Evolutionary conservation across 1,140 invertebrate genomes (phyloP).

Genomic region (Habropoda laboriosa): DNA sequence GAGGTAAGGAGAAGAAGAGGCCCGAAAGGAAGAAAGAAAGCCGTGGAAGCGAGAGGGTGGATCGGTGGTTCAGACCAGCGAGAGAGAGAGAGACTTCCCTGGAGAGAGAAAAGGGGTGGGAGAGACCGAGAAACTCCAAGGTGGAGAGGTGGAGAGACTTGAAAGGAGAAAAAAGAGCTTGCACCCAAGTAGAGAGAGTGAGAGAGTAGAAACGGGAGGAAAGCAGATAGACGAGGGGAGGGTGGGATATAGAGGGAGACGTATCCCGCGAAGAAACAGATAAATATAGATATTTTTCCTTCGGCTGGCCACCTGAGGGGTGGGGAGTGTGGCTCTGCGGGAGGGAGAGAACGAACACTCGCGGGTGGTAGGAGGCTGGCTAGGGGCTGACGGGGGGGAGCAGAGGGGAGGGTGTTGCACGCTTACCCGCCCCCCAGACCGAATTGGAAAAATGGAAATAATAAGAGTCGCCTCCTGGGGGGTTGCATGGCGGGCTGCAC

Average conservation of each 20-base stretch:
- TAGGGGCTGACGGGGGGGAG: conserved; percentile 29
- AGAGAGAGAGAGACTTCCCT: conserved; percentile 44
- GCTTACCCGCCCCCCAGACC: conserved; percentile 67
- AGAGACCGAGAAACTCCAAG: conserved; percentile 10
- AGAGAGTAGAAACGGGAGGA: no score
- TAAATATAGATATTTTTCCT: conserved; percentile 78
- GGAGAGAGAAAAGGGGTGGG: conserved; percentile 30
- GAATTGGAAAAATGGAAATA: conserved; percentile 81
- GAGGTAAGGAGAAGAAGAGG: conserved; percentile 51
- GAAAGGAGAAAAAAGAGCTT: conserved; percentile 7
- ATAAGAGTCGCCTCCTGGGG: conserved; percentile 74
- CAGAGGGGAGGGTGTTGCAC: conserved; percentile 60
- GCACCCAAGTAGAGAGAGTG: background rate
- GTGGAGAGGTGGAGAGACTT: conserved; percentile 6
- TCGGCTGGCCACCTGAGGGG: conserved; percentile 55
- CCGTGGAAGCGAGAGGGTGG: conserved; percentile 38
- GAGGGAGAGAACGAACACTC: conserved; percentile 18
- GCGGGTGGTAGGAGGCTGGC: conserved; percentile 42
- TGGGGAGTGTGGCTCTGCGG: conserved; percentile 22
- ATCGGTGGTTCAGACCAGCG: conserved; percentile 41
- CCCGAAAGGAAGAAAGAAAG: conserved; percentile 39
- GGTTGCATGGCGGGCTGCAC: conserved; percentile 69
- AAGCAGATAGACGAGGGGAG: no score
- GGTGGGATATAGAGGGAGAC: conserved; percentile 46
- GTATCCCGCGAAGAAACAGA: conserved; percentile 75